phyloP scores from a whole-genome alignment of 2,888 invertebrate genomes.

The Pinctada fucata region DNA sequence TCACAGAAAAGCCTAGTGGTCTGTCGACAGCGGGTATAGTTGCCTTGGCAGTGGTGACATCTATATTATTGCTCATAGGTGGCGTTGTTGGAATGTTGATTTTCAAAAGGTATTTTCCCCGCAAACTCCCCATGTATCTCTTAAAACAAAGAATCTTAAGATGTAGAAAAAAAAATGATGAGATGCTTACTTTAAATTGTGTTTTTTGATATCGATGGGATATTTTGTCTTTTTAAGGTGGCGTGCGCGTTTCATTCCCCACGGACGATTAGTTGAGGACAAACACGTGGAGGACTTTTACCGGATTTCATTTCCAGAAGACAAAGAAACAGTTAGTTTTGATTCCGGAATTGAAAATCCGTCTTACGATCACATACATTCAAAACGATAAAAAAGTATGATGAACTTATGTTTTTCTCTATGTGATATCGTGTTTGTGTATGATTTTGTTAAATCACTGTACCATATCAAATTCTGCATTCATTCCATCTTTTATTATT shows the following conservation, averaged over 20 bases:
- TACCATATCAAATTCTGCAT: too few relatives aligned
- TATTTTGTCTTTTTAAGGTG: constrained; percentile 41
- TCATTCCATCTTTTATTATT: too few relatives aligned
- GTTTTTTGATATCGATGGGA: not conserved
- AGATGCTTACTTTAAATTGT: too few relatives aligned
- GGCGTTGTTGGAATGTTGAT: constrained; percentile 7
- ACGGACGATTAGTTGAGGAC: constrained; percentile 61
- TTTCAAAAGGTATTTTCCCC: constrained; percentile 1
- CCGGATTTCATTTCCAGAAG: constrained; percentile 61
- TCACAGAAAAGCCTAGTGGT: constrained; percentile 41
- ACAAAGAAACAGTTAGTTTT: constrained; percentile 55
- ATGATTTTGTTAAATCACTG: too few relatives aligned
- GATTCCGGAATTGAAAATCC: constrained; percentile 57
- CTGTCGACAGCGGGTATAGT: constrained; percentile 47
- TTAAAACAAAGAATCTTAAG: not conserved
- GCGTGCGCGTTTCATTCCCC: constrained; percentile 50
- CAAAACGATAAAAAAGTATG: not conserved
- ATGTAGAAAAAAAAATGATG: too few relatives aligned
- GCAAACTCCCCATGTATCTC: not conserved
- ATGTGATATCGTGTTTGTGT: too few relatives aligned
- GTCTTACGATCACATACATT: not conserved
- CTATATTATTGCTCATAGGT: constrained; percentile 9
- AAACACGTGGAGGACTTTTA: constrained; percentile 57
- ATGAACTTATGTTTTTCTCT: too few relatives aligned
- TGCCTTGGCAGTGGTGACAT: constrained; percentile 42